Evolutionary conservation across 2,888 invertebrate genomes (phyloP).

Genomic region (Galerucella calmariensis): DNA sequence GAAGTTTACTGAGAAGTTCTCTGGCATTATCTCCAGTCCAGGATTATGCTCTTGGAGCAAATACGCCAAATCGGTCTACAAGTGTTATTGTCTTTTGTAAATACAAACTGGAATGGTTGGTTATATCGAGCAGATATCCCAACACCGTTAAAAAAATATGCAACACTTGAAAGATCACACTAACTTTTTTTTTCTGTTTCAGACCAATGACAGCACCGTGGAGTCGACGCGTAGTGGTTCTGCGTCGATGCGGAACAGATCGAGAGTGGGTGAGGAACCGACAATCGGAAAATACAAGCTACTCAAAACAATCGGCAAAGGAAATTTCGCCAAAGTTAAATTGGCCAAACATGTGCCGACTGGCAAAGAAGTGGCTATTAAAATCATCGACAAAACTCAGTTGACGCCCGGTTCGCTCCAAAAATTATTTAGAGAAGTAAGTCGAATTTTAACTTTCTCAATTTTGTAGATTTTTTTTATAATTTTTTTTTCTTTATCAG

Average conservation of each 20-base stretch:
- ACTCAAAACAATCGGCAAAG: constrained; percentile 99
- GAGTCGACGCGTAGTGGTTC: constrained; percentile 64
- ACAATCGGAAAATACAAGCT: constrained; percentile 99
- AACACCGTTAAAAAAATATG: too few species aligned
- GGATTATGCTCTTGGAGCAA: too few species aligned
- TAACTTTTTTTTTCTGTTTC: constrained; percentile 63
- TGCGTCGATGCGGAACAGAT: constrained; percentile 65
- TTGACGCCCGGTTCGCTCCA: constrained; percentile 98
- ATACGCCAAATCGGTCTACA: too few species aligned
- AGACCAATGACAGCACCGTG: constrained; percentile 74
- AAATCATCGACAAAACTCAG: constrained; percentile 99
- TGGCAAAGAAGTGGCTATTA: constrained; percentile 99
- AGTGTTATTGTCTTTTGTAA: too few species aligned
- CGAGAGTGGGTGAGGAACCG: constrained; percentile 89
- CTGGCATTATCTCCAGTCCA: too few species aligned
- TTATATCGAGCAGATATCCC: too few species aligned
- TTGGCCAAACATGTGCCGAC: constrained; percentile 99
- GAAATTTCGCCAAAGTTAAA: constrained; percentile 99
- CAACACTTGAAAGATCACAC: not conserved
- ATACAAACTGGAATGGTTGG: too few species aligned
- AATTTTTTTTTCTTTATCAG: constrained; percentile 66
- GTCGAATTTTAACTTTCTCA: constrained; percentile 41
- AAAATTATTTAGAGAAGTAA: constrained; percentile 88
- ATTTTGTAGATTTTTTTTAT: constrained; percentile 20
- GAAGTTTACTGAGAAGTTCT: too few species aligned